Evolutionary conservation across 1,140 invertebrate genomes (phyloP).

Genomic region (Nylanderia fulva): DNA sequence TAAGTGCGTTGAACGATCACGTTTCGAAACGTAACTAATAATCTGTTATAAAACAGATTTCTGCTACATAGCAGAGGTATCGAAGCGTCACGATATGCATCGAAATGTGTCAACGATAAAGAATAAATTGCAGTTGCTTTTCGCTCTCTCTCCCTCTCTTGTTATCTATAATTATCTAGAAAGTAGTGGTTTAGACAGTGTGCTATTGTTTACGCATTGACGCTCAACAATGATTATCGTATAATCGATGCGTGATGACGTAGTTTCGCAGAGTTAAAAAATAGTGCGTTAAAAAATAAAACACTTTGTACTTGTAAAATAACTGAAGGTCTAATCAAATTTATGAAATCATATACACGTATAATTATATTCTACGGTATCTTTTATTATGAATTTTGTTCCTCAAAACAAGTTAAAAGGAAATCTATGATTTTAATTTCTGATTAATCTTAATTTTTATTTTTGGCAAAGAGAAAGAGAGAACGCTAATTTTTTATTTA

Average conservation of each 20-base stretch:
- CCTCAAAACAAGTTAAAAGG: too few species aligned
- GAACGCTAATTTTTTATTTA: not conserved
- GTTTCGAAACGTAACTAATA: slow-evolving; percentile 1
- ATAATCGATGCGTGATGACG: slow-evolving; percentile 26
- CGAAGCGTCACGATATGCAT: slow-evolving; percentile 34
- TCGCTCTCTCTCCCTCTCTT: too few species aligned
- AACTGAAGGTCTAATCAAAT: not conserved
- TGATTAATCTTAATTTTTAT: not conserved
- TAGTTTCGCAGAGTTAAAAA: not conserved
- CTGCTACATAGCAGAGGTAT: not conserved
- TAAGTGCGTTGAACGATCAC: not conserved
- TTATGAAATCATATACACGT: not conserved
- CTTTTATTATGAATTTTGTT: not conserved
- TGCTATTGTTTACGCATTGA: slow-evolving; percentile 55
- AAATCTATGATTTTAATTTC: not conserved
- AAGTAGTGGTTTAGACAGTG: slow-evolving; percentile 31
- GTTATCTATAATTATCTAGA: slow-evolving; percentile 48
- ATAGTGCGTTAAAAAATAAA: not conserved
- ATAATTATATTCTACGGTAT: not conserved
- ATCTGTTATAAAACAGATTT: slow-evolving; percentile 43
- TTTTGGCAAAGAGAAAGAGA: too few species aligned
- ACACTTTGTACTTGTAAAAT: not conserved
- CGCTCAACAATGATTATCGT: slow-evolving; percentile 23
- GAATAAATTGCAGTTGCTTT: slow-evolving; percentile 48
- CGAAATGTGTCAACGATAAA: slow-evolving; percentile 60